Conservation (phyloP, 2,113 vertebrate genomes). For the Nesoenas mayeri region DNA sequence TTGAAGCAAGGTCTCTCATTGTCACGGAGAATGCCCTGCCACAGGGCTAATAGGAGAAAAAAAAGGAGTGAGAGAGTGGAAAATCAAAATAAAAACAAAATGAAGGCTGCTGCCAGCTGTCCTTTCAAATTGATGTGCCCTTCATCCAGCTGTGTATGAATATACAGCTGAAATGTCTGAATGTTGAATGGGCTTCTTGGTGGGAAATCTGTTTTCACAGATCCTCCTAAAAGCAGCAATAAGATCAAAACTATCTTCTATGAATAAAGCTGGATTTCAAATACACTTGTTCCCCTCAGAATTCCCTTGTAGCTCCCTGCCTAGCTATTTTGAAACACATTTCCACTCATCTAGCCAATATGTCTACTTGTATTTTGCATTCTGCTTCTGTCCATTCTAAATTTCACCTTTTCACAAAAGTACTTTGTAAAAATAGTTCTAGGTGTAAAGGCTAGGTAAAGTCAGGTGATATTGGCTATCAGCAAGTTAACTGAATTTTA, state of each 20-base stretch:
- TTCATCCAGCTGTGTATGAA: neutral
- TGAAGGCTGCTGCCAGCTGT: neutral
- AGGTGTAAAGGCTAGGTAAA: neutral
- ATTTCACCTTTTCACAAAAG: neutral
- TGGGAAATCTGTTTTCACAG: neutral
- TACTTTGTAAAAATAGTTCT: neutral
- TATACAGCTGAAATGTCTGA: neutral
- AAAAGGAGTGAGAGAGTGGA: accelerated
- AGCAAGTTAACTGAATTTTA: neutral
- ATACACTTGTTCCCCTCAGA: neutral
- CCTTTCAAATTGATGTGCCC: neutral
- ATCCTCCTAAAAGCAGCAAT: neutral
- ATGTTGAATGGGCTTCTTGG: neutral
- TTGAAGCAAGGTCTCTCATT: neutral
- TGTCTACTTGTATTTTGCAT: neutral
- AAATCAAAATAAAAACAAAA: neutral
- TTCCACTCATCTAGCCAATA: neutral
- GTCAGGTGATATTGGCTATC: neutral
- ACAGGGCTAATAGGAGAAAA: neutral
- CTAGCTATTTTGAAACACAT: neutral
- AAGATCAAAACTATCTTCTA: neutral
- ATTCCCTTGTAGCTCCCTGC: neutral
- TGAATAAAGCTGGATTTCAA: neutral
- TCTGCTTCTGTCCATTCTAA: neutral
- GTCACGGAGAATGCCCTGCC: neutral